phyloP scores from a whole-genome alignment of 1,140 invertebrate genomes.

The Aphelenchoides avenae region DNA sequence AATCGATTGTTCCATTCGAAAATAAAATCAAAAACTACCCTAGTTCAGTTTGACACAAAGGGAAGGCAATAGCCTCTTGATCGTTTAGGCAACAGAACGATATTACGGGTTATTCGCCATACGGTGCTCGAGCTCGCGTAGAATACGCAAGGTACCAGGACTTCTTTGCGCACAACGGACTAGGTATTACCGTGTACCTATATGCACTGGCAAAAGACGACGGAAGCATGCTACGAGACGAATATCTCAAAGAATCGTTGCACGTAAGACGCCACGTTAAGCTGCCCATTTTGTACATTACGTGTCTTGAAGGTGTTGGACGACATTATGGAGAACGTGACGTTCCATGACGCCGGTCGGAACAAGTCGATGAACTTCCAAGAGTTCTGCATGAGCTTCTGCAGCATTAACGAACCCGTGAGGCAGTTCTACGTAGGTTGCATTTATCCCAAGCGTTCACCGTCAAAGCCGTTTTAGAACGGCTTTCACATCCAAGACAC shows the following conservation, averaged over 20 bases:
- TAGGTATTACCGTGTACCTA: constrained; percentile 49
- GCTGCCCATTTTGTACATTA: constrained; percentile 2
- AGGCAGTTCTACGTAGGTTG: constrained; percentile 42
- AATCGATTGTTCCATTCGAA: constrained; percentile 9
- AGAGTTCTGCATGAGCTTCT: constrained; percentile 51
- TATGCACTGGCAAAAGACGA: constrained; percentile 52
- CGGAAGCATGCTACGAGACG: constrained; percentile 51
- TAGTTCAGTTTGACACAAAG: constrained; percentile 17
- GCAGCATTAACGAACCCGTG: constrained; percentile 54
- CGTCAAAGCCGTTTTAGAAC: constrained; percentile 34
- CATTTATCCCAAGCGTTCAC: constrained; percentile 2
- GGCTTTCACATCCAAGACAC: constrained; percentile 48
- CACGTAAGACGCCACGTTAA: constrained; percentile 24
- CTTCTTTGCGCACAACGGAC: constrained; percentile 48
- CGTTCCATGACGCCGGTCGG: constrained; percentile 31
- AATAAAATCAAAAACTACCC: constrained; percentile 7
- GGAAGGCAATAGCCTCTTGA: neutral
- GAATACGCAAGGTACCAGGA: constrained; percentile 50
- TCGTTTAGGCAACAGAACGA: constrained; percentile 54
- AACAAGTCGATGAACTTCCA: constrained; percentile 34
- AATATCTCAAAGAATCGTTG: constrained; percentile 48
- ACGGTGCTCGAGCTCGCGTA: constrained; percentile 51
- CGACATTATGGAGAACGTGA: constrained; percentile 44
- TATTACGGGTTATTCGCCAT: constrained; percentile 56
- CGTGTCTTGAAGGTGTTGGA: constrained; percentile 46